Conservation (phyloP, 2,797 vertebrate species). For the Pantherophis alleghaniensis region DNA sequence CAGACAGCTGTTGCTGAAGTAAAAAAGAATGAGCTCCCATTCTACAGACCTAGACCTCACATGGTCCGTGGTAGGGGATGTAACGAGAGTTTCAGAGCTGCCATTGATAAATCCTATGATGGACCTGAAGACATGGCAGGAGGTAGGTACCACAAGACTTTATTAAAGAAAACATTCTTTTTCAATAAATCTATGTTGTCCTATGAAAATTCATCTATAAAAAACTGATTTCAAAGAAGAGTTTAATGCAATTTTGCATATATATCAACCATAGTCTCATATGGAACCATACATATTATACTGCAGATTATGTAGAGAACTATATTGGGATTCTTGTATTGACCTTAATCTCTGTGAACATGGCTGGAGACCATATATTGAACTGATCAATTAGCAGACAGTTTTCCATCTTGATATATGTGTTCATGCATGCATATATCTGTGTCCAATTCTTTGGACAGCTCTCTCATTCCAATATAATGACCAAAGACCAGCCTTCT, state of each 20-base stretch:
- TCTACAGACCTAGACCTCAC: slow-evolving; percentile 89
- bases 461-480: not conserved
- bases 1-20: slow-evolving; percentile 94
- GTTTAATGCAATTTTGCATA: not conserved
- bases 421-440: not conserved
- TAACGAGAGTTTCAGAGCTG: slow-evolving; percentile 94
- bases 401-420: not conserved
- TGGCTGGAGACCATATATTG: not conserved
- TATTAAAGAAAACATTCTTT: not conserved
- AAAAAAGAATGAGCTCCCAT: slow-evolving; percentile 86
- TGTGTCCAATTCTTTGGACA: not conserved
- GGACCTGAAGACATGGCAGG: slow-evolving; percentile 87
- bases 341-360: not conserved
- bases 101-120: slow-evolving; percentile 96
- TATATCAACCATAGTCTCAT: not conserved
- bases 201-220: not conserved
- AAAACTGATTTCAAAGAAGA: not conserved
- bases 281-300: not conserved
- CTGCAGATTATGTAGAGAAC: not conserved
- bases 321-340: not conserved
- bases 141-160: slow-evolving; percentile 70
- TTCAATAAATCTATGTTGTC: not conserved
- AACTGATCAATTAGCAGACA: not conserved
- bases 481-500: not conserved
- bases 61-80: slow-evolving; percentile 94